A percentile compares a stretch with the other conserved stretches of the same genome.
These are phyloP conservation scores for Trypoxylon attenuatum DNA, from an alignment of 2,888 invertebrate species.

Conservation along the genomic window DNA sequence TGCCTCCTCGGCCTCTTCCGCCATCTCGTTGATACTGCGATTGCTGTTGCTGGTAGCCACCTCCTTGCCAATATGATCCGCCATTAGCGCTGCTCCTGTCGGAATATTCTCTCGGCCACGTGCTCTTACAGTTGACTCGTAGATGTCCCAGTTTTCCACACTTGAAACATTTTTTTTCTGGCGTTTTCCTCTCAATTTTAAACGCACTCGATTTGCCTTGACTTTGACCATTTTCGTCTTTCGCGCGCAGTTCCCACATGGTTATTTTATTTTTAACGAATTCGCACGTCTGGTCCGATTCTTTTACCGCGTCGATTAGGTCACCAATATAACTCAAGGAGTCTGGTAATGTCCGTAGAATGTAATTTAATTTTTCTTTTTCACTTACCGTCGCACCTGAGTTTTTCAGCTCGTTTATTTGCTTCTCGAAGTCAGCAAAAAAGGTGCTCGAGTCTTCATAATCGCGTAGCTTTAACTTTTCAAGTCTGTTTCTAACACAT, in stretches of 20 bases:
- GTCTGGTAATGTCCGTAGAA: conserved; percentile 49
- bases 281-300: conserved; percentile 45
- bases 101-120: too few relatives aligned
- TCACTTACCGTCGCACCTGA: conserved; percentile 35
- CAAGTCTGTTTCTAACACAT: conserved; percentile 8
- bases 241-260: conserved; percentile 13
- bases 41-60: conserved; percentile 1
- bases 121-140: background rate
- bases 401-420: conserved; percentile 5
- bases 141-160: conserved; percentile 25
- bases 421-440: conserved; percentile 18
- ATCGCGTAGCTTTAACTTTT: conserved; percentile 14
- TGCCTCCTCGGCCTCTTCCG: background rate
- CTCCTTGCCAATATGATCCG: background rate
- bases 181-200: conserved; percentile 15
- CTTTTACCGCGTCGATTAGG: conserved; percentile 46
- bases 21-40: background rate
- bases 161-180: conserved; percentile 8
- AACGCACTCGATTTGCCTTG: conserved; percentile 23
- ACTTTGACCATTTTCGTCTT: background rate
- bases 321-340: conserved; percentile 51
- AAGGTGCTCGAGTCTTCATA: conserved; percentile 1
- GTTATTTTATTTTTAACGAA: conserved; percentile 52
- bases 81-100: background rate
- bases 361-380: conserved; percentile 53